These are phyloP conservation scores for Octodonta nipae DNA, from an alignment of 2,888 invertebrate genomes.

Conservation along the genomic window DNA sequence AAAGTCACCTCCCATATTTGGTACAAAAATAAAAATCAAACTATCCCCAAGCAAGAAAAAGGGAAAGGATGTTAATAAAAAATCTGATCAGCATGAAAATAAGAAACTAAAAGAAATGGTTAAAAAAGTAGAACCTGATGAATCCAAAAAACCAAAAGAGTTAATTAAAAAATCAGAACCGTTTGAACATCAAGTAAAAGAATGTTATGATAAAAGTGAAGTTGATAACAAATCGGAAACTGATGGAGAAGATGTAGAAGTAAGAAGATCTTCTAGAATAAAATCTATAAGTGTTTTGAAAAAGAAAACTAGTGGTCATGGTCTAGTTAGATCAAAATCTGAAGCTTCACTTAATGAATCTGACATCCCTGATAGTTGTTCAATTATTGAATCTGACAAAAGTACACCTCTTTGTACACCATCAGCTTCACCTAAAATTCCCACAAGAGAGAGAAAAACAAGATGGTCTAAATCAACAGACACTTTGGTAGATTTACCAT, in stretches of 20 bases:
- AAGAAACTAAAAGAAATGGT: background rate
- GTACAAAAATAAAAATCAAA: no score
- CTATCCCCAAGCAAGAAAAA: no score
- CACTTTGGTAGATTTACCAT: constrained; percentile 8
- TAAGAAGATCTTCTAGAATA: constrained; percentile 61
- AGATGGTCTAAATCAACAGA: constrained; percentile 13
- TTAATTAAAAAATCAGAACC: background rate
- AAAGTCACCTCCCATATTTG: no score
- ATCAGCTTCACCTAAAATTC: constrained; percentile 14
- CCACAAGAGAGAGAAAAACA: constrained; percentile 10
- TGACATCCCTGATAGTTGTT: constrained; percentile 44
- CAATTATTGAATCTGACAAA: constrained; percentile 20
- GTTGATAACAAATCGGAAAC: constrained; percentile 8
- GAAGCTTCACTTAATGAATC: constrained; percentile 34
- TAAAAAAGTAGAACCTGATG: background rate
- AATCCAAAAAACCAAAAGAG: background rate
- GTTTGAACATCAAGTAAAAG: no score
- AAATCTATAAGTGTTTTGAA: constrained; percentile 60
- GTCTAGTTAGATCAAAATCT: constrained; percentile 41
- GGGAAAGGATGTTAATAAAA: no score
- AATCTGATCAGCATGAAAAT: no score
- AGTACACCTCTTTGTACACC: constrained; percentile 17
- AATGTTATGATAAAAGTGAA: background rate
- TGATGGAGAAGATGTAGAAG: constrained; percentile 23
- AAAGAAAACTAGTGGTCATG: constrained; percentile 51